phyloP scores from a whole-genome alignment of 1,140 invertebrate species.

The Chironomus tepperi region DNA sequence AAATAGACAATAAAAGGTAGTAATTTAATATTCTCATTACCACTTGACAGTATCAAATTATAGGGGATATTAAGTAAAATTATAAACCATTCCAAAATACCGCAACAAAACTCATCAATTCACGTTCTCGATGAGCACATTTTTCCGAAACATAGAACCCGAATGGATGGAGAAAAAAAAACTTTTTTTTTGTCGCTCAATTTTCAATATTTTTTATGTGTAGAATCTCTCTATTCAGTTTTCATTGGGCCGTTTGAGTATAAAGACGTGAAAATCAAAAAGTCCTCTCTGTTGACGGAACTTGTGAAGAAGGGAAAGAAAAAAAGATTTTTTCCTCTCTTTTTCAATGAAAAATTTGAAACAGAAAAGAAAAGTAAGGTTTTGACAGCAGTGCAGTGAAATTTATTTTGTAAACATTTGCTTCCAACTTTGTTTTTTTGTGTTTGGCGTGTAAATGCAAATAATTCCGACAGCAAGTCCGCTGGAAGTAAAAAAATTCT shows the following conservation, averaged over 20 bases:
- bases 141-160: not conserved
- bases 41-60: not conserved
- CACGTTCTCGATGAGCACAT: not conserved
- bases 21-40: not conserved
- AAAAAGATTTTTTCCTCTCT: not conserved
- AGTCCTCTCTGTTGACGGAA: not conserved
- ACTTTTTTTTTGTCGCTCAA: conserved; percentile 3
- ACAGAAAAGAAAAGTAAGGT: not conserved
- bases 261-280: not conserved
- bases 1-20: not conserved
- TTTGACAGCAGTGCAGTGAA: no score
- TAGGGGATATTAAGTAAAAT: conserved; percentile 4
- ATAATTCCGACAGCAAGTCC: no score
- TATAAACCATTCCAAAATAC: not conserved
- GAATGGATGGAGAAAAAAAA: not conserved
- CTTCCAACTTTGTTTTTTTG: no score
- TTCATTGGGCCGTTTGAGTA: not conserved
- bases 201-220: not conserved
- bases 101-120: not conserved
- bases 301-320: not conserved
- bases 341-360: conserved; percentile 4
- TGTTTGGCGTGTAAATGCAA: no score
- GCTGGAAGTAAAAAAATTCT: no score
- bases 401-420: no score
- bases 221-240: conserved; percentile 14